A percentile compares a stretch with the other conserved stretches of the same genome.
Conservation (phyloP, 2,797 vertebrate genomes). For the Gymnopithys bicolor region DNA sequence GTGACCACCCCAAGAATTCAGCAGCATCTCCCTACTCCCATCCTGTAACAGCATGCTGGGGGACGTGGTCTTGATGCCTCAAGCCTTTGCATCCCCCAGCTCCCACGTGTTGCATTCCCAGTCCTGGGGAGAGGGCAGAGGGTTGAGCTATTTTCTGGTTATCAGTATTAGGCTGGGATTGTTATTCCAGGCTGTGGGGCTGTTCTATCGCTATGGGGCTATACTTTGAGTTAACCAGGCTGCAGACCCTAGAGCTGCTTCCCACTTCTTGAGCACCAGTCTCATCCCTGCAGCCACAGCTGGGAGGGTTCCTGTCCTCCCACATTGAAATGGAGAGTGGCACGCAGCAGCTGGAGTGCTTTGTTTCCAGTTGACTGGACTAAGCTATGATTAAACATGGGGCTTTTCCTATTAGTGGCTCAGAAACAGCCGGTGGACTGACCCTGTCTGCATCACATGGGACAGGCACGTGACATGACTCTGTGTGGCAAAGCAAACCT, state of each 20-base stretch:
- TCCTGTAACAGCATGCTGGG: neutral
- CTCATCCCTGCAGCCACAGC: neutral
- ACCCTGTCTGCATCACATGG: neutral
- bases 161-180: neutral
- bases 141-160: neutral
- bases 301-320: neutral
- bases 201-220: neutral
- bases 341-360: neutral
- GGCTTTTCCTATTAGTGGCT: conserved; percentile 6
- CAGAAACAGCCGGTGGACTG: neutral
- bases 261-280: neutral
- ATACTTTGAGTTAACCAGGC: neutral
- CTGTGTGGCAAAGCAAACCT: neutral
- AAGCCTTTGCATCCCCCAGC: neutral
- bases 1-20: neutral
- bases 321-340: accelerated
- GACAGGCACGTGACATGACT: neutral
- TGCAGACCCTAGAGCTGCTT: neutral
- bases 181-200: neutral
- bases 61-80: neutral
- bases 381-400: neutral
- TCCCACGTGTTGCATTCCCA: accelerated
- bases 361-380: neutral
- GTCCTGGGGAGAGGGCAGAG: neutral
- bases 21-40: neutral